Evolutionary conservation across 2,113 vertebrate genomes (phyloP).

Genomic region (Ceuthmochares aereus): DNA sequence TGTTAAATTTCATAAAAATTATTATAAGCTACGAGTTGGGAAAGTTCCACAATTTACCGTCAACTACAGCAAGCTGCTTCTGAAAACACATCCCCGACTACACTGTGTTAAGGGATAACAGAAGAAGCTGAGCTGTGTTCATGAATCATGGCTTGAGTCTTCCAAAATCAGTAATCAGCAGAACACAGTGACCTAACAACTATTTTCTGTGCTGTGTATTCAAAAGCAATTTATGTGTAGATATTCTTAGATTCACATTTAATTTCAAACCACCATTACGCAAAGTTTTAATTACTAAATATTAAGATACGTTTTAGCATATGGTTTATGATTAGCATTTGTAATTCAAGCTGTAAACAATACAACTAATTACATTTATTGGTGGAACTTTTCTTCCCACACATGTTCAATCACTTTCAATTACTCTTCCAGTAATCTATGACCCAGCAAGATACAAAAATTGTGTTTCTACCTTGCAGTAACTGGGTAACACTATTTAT

Average conservation of each 20-base stretch:
- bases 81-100: constrained; percentile 61
- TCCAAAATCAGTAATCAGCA: constrained; percentile 46
- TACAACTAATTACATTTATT: constrained; percentile 33
- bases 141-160: constrained; percentile 44
- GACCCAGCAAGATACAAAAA: constrained; percentile 1
- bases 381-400: constrained; percentile 27
- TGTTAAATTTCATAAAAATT: constrained; percentile 49
- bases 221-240: constrained; percentile 28
- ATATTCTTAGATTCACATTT: constrained; percentile 7
- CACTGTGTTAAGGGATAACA: constrained; percentile 16
- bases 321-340: constrained; percentile 6
- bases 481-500: background rate
- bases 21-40: constrained; percentile 37
- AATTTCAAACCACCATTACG: constrained; percentile 38
- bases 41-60: constrained; percentile 42
- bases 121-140: constrained; percentile 22
- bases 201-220: constrained; percentile 25
- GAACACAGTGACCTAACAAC: constrained; percentile 30
- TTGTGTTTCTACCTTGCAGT: background rate
- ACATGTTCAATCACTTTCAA: constrained; percentile 42
- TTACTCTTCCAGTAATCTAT: background rate
- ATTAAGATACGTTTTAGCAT: constrained; percentile 19
- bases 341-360: constrained; percentile 36
- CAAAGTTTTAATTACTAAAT: constrained; percentile 51
- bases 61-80: constrained; percentile 40